These are phyloP conservation scores for Poeciliopsis paucimaculata DNA, from an alignment of 2,797 vertebrate genomes.

Conservation along the genomic window DNA sequence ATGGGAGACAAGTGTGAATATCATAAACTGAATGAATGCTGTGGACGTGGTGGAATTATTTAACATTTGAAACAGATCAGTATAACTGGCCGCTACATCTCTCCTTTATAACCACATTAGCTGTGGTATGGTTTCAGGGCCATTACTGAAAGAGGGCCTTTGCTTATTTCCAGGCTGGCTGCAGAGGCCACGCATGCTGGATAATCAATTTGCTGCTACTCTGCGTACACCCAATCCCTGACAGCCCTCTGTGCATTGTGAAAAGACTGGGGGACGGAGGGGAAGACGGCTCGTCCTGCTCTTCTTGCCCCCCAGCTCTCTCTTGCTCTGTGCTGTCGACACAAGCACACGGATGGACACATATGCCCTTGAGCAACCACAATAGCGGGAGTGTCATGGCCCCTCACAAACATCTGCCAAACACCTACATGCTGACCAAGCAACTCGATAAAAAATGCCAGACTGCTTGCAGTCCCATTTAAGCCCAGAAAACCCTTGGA, in stretches of 20 bases:
- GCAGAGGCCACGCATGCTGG: slow-evolving; percentile 60
- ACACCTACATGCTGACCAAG: slow-evolving; percentile 60
- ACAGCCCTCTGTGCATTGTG: slow-evolving; percentile 51
- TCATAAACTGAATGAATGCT: slow-evolving; percentile 46
- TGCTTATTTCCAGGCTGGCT: slow-evolving; percentile 48
- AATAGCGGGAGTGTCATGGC: slow-evolving; percentile 66
- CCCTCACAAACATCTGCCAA: slow-evolving; percentile 47
- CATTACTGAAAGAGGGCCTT: slow-evolving; percentile 57
- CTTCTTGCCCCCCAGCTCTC: slow-evolving; percentile 45
- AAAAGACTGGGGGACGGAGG: slow-evolving; percentile 22
- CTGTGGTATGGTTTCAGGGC: slow-evolving; percentile 60
- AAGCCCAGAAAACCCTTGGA: slow-evolving; percentile 7
- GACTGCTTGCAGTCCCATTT: slow-evolving; percentile 25
- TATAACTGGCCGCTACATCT: slow-evolving; percentile 48
- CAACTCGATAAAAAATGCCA: slow-evolving; percentile 37
- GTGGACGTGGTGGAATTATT: slow-evolving; percentile 43
- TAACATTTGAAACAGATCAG: slow-evolving; percentile 58
- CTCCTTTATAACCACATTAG: slow-evolving; percentile 67
- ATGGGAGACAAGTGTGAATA: slow-evolving; percentile 35
- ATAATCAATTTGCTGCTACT: slow-evolving; percentile 72
- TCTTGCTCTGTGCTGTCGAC: slow-evolving; percentile 51
- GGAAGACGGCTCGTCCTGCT: slow-evolving; percentile 42
- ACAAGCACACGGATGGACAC: slow-evolving; percentile 36
- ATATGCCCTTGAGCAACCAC: slow-evolving; percentile 54
- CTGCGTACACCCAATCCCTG: slow-evolving; percentile 47